phyloP scores from a whole-genome alignment of 2,113 vertebrate genomes.

The Seriola rivoliana region DNA sequence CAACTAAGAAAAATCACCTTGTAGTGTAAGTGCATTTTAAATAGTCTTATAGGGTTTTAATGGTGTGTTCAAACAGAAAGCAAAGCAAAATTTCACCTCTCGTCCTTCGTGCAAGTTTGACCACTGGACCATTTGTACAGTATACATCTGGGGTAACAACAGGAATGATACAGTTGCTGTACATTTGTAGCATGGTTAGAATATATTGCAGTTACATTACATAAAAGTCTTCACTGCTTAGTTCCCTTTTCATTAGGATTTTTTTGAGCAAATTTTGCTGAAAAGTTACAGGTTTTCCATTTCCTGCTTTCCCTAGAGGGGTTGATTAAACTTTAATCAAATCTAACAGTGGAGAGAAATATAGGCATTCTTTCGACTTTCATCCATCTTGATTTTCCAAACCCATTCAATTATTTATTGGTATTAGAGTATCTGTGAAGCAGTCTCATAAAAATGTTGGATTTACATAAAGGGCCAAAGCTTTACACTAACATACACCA shows the following conservation, averaged over 20 bases:
- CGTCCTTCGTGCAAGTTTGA: background rate
- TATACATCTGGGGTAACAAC: too few relatives aligned
- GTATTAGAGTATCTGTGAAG: conserved; percentile 25
- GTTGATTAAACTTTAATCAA: conserved; percentile 58
- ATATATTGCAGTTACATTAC: conserved; percentile 1
- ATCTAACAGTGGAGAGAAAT: conserved; percentile 46
- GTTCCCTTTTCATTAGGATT: conserved; percentile 10
- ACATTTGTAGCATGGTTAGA: background rate
- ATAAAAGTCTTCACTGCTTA: background rate
- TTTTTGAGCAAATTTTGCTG: conserved; percentile 1
- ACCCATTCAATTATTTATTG: conserved; percentile 41
- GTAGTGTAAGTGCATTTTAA: background rate
- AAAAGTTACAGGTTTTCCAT: conserved; percentile 36
- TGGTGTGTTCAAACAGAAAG: background rate
- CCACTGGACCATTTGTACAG: background rate
- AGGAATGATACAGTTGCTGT: background rate
- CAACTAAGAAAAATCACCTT: background rate
- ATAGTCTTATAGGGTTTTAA: background rate
- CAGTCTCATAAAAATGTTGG: background rate
- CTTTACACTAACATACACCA: conserved; percentile 9
- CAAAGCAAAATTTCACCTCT: too few relatives aligned
- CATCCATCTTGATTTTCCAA: conserved; percentile 52
- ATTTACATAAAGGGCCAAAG: background rate
- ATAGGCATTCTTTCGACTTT: conserved; percentile 42
- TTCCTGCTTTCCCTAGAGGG: conserved; percentile 36